Conservation (phyloP, 2,113 vertebrate genomes). For the Prinia subflava region DNA sequence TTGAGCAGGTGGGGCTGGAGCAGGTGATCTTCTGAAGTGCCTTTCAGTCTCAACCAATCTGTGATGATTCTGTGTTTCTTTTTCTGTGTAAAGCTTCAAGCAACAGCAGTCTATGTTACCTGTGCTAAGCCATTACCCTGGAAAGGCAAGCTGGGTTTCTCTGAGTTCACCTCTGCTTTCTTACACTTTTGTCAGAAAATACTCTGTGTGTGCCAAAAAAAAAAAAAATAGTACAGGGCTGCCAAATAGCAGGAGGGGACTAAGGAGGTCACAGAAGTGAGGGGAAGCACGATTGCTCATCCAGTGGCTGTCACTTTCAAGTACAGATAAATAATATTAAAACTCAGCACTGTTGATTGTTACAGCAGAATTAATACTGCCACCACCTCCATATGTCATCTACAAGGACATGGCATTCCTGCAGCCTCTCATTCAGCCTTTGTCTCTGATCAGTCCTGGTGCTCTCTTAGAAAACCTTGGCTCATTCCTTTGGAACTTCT, state of each 20-base stretch:
- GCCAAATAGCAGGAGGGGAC: neutral
- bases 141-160: neutral
- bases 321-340: neutral
- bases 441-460: neutral
- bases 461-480: neutral
- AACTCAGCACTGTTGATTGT: neutral
- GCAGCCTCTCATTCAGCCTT: neutral
- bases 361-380: neutral
- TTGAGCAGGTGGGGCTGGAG: neutral
- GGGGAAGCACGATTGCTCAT: neutral
- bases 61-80: neutral
- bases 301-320: neutral
- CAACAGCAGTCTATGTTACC: neutral
- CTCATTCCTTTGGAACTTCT: neutral
- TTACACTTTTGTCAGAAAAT: neutral
- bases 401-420: accelerated
- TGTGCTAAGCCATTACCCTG: neutral
- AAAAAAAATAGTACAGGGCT: neutral
- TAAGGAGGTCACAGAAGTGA: accelerated
- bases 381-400: neutral
- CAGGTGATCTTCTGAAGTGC: neutral
- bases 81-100: neutral
- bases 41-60: neutral
- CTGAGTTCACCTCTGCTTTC: neutral
- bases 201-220: accelerated